These are phyloP conservation scores for Emberiza fucata DNA, from an alignment of 2,113 vertebrate genomes.

Conservation along the genomic window DNA sequence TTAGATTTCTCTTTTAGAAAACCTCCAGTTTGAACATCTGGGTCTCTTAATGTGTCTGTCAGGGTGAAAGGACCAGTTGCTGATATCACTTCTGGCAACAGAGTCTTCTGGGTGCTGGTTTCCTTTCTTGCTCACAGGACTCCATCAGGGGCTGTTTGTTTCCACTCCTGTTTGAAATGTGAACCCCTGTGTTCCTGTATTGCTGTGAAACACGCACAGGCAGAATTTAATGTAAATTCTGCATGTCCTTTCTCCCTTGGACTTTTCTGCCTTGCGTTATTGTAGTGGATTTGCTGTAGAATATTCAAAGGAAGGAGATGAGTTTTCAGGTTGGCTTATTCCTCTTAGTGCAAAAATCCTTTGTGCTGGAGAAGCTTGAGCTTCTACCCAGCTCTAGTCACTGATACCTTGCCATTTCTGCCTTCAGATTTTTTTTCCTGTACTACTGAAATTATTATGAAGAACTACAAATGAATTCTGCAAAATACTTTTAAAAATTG, in stretches of 20 bases:
- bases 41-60: neutral
- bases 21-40: neutral
- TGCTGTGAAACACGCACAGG: neutral
- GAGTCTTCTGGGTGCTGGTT: neutral
- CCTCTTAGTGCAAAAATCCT: neutral
- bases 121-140: neutral
- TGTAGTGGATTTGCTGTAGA: neutral
- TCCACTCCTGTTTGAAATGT: neutral
- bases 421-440: neutral
- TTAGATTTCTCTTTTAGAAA: constrained; percentile 15
- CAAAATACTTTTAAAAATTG: neutral
- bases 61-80: neutral
- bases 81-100: neutral
- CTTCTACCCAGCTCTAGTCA: neutral
- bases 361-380: neutral
- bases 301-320: neutral
- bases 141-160: neutral
- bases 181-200: neutral
- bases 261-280: neutral
- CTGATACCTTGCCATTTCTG: neutral
- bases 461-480: neutral
- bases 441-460: neutral
- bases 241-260: neutral
- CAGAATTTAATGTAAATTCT: neutral
- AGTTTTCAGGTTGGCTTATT: neutral